phyloP scores from a whole-genome alignment of 2,113 vertebrate genomes.

The Helogale parvula region DNA sequence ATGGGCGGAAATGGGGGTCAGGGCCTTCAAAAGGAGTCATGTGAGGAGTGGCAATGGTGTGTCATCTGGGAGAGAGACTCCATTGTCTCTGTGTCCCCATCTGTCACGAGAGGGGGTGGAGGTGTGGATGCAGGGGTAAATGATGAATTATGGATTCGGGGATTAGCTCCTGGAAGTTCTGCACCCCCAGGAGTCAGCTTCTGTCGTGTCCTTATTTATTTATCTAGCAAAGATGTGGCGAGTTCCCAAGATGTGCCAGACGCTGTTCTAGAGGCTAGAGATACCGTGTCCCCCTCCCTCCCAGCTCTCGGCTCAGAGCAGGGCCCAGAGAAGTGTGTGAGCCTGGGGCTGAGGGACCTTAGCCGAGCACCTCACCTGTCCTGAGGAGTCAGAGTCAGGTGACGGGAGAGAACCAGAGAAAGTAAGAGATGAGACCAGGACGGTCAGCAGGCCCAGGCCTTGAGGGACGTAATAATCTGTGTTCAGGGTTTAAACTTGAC shows the following conservation, averaged over 20 bases:
- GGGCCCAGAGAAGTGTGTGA: not conserved
- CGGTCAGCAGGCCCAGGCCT: not conserved
- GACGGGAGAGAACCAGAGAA: not conserved
- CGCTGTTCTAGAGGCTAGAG: not conserved
- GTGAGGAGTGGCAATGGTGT: not conserved
- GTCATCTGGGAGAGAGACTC: not conserved
- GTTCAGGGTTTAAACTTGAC: not conserved
- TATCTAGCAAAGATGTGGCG: not conserved
- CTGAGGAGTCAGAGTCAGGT: not conserved
- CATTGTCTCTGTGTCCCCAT: not conserved
- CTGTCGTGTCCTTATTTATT: not conserved
- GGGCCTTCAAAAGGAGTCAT: not conserved
- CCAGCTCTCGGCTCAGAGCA: not conserved
- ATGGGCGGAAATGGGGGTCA: not conserved
- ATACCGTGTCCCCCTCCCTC: too few relatives aligned
- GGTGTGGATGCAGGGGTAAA: not conserved
- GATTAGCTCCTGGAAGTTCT: not conserved
- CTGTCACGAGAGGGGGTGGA: not conserved
- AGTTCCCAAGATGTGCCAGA: not conserved
- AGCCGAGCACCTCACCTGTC: not conserved
- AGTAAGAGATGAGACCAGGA: not conserved
- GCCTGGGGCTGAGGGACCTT: not conserved
- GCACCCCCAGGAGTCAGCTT: not conserved
- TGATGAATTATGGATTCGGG: slow-evolving; percentile 24
- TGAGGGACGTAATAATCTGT: not conserved